phyloP scores from a whole-genome alignment of 2,888 invertebrate species.

The Lamellibrachia satsuma region DNA sequence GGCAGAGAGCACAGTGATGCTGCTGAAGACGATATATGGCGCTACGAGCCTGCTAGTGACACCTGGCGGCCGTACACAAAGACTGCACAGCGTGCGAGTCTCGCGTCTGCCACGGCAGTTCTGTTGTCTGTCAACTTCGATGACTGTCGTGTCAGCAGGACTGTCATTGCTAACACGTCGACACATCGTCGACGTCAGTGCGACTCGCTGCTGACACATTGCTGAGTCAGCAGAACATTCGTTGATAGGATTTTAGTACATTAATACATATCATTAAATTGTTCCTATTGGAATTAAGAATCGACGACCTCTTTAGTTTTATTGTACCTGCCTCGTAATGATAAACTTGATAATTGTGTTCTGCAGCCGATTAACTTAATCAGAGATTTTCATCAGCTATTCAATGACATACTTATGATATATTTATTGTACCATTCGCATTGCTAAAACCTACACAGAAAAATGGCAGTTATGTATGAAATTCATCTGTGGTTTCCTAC shows the following conservation, averaged over 20 bases:
- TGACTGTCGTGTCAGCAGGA: conserved; percentile 54
- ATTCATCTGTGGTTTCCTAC: too few relatives aligned
- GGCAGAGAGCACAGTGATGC: conserved; percentile 63
- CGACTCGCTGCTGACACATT: too few relatives aligned
- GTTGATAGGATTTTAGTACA: neutral
- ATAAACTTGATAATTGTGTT: too few relatives aligned
- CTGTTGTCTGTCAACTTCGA: conserved; percentile 57
- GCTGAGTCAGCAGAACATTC: neutral
- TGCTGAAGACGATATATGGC: conserved; percentile 64
- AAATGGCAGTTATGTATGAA: too few relatives aligned
- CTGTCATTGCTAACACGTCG: neutral
- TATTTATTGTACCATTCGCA: too few relatives aligned
- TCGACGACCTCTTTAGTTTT: too few relatives aligned
- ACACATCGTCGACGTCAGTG: neutral
- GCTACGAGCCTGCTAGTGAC: conserved; percentile 54
- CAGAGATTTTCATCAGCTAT: too few relatives aligned
- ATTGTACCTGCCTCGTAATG: too few relatives aligned
- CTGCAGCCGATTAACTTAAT: too few relatives aligned
- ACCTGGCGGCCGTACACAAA: conserved; percentile 58
- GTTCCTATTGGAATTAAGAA: too few relatives aligned
- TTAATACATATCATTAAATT: neutral
- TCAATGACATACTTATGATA: too few relatives aligned
- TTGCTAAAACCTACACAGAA: too few relatives aligned
- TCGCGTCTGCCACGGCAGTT: conserved; percentile 57
- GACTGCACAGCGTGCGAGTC: conserved; percentile 58